Evolutionary conservation across 2,797 vertebrate genomes (phyloP), one percentile per base, ranked within the genome.

Genomic region (Vireo griseus): DNA sequence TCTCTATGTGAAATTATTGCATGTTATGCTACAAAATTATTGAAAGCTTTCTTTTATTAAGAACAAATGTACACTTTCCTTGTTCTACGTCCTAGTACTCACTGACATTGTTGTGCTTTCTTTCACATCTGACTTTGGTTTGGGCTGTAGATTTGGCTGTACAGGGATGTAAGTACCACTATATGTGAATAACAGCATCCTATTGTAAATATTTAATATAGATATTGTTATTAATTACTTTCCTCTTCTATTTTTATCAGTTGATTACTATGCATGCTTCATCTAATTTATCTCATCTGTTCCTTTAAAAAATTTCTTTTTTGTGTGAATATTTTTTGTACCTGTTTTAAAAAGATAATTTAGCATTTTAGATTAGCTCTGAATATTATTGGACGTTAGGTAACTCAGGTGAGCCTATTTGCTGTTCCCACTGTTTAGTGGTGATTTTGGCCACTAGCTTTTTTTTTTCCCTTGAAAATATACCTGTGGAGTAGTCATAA

Each of bases 141-240:
- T 99, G 99, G 98, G 98, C 99, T 98, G 98, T 99, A 99, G 99
- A 99, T 99, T 98, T 99, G 99, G 99, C 99, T 99, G 99, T 99
- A 99, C 99, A 99, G 99, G 99, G 99, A 99, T 99, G 99, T 99
- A 99, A 99, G 99, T 99, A 99, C 98, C 98, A 99, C 99, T 99
- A 98, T 99, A 98, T 98, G 98, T 98, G 97, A 98, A 98, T 98
- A 98, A 98, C 96, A 79, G 97, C 97, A 98, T 98, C 96, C 97
- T 98, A 95, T 97, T 97, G 95, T 98, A 96, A 98, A 96, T 97
- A 97, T 97, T 97, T 96, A 95, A 88, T 97, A 96, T 97, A 97
- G 97, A 92, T 94, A 95, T 95, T 97, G 96, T 97, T 97, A 96
- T 98, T 96, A 97, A 95, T 97, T 97, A 69, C 92, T 94, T 97